Conservation (phyloP, 2,888 invertebrate species). For the Lydus trimaculatus region DNA sequence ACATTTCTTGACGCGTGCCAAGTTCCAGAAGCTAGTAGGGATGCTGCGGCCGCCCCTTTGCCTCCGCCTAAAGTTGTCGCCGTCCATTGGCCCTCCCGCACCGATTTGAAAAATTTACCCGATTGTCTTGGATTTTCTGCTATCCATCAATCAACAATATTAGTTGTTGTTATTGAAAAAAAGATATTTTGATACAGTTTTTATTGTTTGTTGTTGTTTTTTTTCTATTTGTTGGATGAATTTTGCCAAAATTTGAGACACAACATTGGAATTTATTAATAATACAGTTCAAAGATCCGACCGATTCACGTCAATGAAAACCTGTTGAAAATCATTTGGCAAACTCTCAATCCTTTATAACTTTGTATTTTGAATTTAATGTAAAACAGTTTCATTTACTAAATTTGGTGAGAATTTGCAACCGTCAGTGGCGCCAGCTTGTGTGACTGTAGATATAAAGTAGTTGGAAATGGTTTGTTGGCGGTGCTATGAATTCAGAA, state of each 20-base stretch:
- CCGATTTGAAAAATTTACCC: conserved; percentile 16
- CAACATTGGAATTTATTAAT: conserved; percentile 14
- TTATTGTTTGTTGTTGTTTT: no score
- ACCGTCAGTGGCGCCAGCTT: not conserved
- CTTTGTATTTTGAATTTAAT: not conserved
- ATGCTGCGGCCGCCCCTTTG: conserved; percentile 29
- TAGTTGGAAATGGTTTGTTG: not conserved
- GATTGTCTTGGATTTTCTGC: not conserved
- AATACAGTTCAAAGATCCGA: conserved; percentile 41
- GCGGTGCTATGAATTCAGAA: not conserved
- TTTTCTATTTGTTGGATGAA: not conserved
- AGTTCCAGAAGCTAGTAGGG: conserved; percentile 55
- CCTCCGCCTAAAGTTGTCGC: conserved; percentile 10
- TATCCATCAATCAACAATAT: not conserved
- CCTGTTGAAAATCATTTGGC: conserved; percentile 45
- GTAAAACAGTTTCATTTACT: not conserved
- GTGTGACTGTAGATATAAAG: not conserved
- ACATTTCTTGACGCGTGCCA: conserved; percentile 61
- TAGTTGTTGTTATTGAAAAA: not conserved
- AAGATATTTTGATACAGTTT: not conserved
- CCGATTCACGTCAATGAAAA: conserved; percentile 42
- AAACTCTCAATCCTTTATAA: conserved; percentile 24
- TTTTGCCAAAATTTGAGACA: conserved; percentile 10
- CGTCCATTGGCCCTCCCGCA: conserved; percentile 33
- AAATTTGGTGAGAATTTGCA: not conserved